Base-by-base conservation (phyloP, 2,797 vertebrate genomes). In the Lagocephalus sceleratus region DNA sequence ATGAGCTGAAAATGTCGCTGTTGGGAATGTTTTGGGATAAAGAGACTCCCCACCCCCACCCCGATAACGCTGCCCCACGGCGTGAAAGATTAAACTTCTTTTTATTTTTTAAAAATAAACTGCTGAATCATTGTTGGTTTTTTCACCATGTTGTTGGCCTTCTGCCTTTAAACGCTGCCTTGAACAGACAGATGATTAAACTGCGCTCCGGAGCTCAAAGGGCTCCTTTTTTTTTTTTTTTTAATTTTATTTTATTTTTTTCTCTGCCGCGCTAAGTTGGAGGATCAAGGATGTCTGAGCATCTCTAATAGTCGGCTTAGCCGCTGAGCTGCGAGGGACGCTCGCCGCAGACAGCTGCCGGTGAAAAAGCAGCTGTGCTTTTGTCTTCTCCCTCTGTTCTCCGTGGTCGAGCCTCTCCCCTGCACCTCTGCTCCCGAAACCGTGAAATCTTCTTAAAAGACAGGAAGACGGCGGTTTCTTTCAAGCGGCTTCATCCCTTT, bases 361-460 rank as follows among this genome's bases (percentile, higher is more conserved):
- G 61, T 57, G 47, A 82, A 73, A 76, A 75, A 85, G 88, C 89
- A 90, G 89, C 87, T 91, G 89, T 85, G 85, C 83, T 65, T 87
- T 90, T 90, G 89, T 90, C 78, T 74, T 56, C 47, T 20, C 58
- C n/a, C 60, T 51, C 60, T 71, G 51, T 71, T 44, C 76, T 60
- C 56, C 32, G 50, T 16, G 52, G 25, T 42, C 58, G 62, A 56
- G 29, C 5, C 5, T 54, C 63, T 65, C 68, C 64, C 73, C 71
- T 12, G 26, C 56, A 80, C 81, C 83, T 79, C 78, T 61, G 69
- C 66, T 64, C 20, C 63, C 20, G 9, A 35, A 59, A 82, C 84
- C 85, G 71, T 89, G 84, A 89, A 90, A 90, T 90, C 86, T 77
- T 78, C 74, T 87, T 87, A 83, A 40, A 60, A 57, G 50, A 71